These are phyloP conservation scores for Spialia ferax DNA, from an alignment of 2,888 invertebrate species.

Conservation along the genomic window DNA sequence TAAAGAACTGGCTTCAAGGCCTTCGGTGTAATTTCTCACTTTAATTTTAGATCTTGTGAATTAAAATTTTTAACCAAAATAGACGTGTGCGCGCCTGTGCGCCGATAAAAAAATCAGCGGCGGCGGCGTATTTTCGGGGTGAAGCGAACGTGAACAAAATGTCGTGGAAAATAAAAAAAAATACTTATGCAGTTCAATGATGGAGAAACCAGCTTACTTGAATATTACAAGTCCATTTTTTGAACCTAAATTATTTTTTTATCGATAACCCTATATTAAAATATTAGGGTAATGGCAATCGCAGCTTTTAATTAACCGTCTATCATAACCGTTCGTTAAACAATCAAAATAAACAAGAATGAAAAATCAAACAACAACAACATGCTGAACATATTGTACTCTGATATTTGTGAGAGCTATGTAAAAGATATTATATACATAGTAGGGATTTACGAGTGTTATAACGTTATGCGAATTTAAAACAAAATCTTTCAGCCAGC, in stretches of 20 bases:
- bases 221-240: no score
- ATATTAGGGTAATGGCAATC: conserved; percentile 34
- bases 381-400: conserved; percentile 59
- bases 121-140: no score
- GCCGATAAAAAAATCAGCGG: no score
- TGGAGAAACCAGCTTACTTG: no score
- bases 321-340: conserved; percentile 39
- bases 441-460: background rate
- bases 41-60: background rate
- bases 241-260: background rate
- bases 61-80: background rate
- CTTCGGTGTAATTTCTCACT: no score
- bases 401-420: conserved; percentile 62
- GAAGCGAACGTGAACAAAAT: no score
- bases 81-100: no score
- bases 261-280: conserved; percentile 19
- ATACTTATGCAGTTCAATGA: no score
- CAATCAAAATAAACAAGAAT: conserved; percentile 54
- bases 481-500: no score
- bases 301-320: conserved; percentile 41
- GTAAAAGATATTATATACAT: conserved; percentile 43
- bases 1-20: no score
- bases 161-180: no score
- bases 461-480: no score
- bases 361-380: conserved; percentile 67